These are phyloP conservation scores for Leptinotarsa haldemani DNA, from an alignment of 2,888 invertebrate genomes.

Conservation along the genomic window DNA sequence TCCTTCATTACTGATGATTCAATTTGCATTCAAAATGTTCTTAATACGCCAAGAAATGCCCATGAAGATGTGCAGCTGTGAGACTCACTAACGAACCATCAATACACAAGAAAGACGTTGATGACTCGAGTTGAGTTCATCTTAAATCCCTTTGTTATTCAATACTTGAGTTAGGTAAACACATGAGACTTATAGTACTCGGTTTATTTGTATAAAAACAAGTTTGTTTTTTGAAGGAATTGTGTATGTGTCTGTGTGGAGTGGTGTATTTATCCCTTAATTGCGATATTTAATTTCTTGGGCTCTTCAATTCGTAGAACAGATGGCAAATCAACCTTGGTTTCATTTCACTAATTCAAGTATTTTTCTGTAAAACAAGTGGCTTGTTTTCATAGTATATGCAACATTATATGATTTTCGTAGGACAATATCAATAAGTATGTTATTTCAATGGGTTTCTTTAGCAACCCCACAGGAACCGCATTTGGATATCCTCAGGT, in stretches of 20 bases:
- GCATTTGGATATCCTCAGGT: no score
- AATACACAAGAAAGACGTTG: slow-evolving; percentile 1
- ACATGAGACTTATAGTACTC: not conserved
- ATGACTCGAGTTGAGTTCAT: not conserved
- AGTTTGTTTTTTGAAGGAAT: slow-evolving; percentile 2
- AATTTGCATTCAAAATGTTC: slow-evolving; percentile 4
- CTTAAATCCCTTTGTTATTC: not conserved
- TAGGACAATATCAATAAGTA: no score
- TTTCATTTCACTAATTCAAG: no score
- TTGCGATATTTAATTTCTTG: not conserved
- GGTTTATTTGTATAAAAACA: not conserved
- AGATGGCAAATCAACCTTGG: not conserved
- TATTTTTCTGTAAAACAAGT: no score
- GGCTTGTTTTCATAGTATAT: no score
- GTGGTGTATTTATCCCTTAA: not conserved
- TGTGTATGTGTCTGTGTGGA: not conserved
- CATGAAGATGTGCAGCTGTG: not conserved
- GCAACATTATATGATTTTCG: no score
- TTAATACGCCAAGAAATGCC: slow-evolving; percentile 12
- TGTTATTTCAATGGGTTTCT: no score
- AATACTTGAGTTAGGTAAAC: slow-evolving; percentile 3
- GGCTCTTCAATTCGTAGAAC: not conserved
- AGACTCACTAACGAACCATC: not conserved
- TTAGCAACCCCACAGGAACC: no score
- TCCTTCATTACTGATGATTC: slow-evolving; percentile 15